Base-by-base conservation (phyloP, 2,113 vertebrate genomes). In the Limanda limanda region DNA sequence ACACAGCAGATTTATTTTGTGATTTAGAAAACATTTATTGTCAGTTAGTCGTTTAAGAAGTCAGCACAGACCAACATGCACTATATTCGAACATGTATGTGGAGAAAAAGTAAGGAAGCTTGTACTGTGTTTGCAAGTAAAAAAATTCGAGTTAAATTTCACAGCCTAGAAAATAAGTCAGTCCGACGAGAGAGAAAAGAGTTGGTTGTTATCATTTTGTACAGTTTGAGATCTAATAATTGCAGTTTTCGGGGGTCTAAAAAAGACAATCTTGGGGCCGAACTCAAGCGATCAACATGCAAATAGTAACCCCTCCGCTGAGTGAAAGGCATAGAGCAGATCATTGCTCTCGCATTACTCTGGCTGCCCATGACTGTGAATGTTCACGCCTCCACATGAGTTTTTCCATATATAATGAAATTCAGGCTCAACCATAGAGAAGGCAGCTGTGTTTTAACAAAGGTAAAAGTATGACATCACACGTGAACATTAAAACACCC, bases 261-360 rank as follows among this genome's bases (percentile, higher is more conserved):
- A 84, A 78, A 85, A 81, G 73, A 86, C 77, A 82, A 70, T 79
- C 12, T 66, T 42, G 68, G 79, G 83, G 59, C 65, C 74, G 59
- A 75, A 15, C 68, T 47, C 57, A 71, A 48, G 87, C 80, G 94
- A 88, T 93, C 90, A 93, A 85, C 76, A 93, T 93, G 91, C 86
- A 93, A 93, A 94, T 94, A 68, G 58, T 89, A 84, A 89, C 88
- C 86, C 74, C 6, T 35, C 25, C 3, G 3, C 25, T 4, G 27
- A 82, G 75, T 79, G 84, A 90, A 86, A 86, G 78, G 70, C 74
- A 67, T 18, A 80, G 82, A 72, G 68, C 78, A 42, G 87, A 93
- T 94, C 90, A 92, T 86, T 89, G 89, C 92, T 92, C 92, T 91
- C 91, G 92, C 89, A 92, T 88, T 74, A 86, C 76, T 91, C 79